Evolutionary conservation across 2,113 vertebrate species (phyloP).

Genomic region (Apistogramma diplotaenia): DNA sequence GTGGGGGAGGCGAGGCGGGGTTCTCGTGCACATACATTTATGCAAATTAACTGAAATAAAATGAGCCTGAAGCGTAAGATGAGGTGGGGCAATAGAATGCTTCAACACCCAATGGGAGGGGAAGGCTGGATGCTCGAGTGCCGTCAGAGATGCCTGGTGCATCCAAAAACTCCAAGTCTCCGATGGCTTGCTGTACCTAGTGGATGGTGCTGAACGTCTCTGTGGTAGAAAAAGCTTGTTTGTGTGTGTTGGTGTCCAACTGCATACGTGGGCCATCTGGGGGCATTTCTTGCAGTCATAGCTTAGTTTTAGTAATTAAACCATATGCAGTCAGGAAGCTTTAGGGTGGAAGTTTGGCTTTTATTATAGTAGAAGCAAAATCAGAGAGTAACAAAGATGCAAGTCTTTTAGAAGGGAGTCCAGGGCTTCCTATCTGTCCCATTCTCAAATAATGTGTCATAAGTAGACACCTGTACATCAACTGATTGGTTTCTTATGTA

Average conservation of each 20-base stretch:
- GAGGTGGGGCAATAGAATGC: constrained; percentile 47
- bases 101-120: constrained; percentile 39
- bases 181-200: not conserved
- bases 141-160: constrained; percentile 10
- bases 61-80: constrained; percentile 47
- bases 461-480: not conserved
- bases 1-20: not conserved
- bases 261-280: not conserved
- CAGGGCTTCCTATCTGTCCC: too few species aligned
- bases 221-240: not conserved
- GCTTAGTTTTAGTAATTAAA: not conserved
- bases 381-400: too few species aligned
- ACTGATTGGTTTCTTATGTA: too few species aligned
- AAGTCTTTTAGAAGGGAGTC: too few species aligned
- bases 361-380: not conserved
- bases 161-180: constrained; percentile 6
- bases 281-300: not conserved
- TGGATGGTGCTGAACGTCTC: not conserved
- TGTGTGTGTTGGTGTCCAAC: not conserved
- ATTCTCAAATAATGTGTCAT: too few species aligned
- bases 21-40: constrained; percentile 39
- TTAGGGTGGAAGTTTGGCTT: not conserved
- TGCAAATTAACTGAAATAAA: constrained; percentile 73
- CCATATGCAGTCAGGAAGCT: not conserved
- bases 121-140: not conserved